These are phyloP conservation scores for Acarapis woodi DNA, from an alignment of 1,140 invertebrate species.

Conservation along the genomic window DNA sequence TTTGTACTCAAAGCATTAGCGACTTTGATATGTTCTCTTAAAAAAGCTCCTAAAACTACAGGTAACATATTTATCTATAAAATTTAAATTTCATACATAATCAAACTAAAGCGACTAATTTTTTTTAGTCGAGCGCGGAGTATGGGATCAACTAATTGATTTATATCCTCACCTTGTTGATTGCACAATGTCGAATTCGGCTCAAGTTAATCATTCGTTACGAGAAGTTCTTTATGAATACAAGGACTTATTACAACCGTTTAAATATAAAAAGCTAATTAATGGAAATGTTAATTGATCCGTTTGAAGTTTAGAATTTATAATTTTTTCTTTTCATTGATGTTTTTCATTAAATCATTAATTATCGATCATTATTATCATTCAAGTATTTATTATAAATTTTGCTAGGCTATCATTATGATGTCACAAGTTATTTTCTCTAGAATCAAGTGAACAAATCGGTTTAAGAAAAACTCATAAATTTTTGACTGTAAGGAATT, in stretches of 20 bases:
- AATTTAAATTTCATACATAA: neutral
- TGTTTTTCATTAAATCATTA: no score
- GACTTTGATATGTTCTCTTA: constrained; percentile 62
- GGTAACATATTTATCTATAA: constrained; percentile 22
- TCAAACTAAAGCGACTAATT: neutral
- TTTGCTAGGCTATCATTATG: no score
- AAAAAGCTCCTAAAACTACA: constrained; percentile 57
- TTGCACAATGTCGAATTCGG: constrained; percentile 39
- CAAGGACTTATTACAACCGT: constrained; percentile 47
- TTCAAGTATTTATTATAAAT: no score
- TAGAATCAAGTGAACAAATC: no score
- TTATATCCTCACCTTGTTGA: constrained; percentile 69
- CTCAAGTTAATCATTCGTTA: constrained; percentile 47
- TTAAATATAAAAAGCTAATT: constrained; percentile 11
- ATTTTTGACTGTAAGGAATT: no score
- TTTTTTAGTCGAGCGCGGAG: constrained; percentile 41
- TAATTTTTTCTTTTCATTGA: no score
- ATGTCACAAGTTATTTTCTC: no score
- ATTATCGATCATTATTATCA: no score
- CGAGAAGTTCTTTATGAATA: constrained; percentile 62
- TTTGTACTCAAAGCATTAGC: constrained; percentile 87
- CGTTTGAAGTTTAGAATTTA: no score
- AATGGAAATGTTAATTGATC: neutral
- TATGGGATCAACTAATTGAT: constrained; percentile 70
- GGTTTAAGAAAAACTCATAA: no score